Base-by-base conservation (phyloP, 2,888 invertebrate species). In the Fragum sueziense region DNA sequence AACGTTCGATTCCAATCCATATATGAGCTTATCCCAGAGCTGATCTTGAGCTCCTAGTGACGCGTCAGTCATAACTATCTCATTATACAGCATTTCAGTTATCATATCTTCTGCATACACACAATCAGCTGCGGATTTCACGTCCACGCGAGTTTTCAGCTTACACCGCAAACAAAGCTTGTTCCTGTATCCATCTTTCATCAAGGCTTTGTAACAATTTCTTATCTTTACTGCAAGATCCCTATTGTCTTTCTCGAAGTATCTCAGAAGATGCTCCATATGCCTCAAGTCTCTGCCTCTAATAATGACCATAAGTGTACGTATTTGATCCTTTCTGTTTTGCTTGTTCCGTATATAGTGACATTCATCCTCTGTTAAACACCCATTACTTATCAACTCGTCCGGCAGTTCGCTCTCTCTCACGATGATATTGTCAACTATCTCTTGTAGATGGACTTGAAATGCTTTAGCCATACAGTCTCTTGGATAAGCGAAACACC, bases 241-340 rank as follows among this genome's bases (percentile, higher is more conserved):
- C 14, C 6, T 17, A 29, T 51, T 14, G 17, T 47, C 47, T 2
- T 51, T 3, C 29, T 47, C 68, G 29, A 68, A 11, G 6, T 25
- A 29, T 27, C 51, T 68, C 17, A 68, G 17, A 27, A 68, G 33
- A 20, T 7, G n/a, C 11, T 68, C 47, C 29, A 68, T 41, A 11
- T 37, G 25, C 3, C 51, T 29, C 68, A 51, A 20, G 17, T 41
- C 41, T 25, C 68, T 47, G 2, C 68, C 31, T 2, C 41, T 25
- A 0, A 68, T 31, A 14, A 47, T 47, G 9, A 22, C 27, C 20
- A 68, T 25, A 11, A 51, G 29, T 1, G n/a, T 7, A 17, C 68
- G 47, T n/a, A 47, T 47, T 11, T 68, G 68, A n/a, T 68, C 68
- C 20, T 68, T 68, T 31, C 68, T 68, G 29, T 68, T 31, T 14